Evolutionary conservation across 1,140 invertebrate genomes (phyloP).

Genomic region (Drosophila sucinea): DNA sequence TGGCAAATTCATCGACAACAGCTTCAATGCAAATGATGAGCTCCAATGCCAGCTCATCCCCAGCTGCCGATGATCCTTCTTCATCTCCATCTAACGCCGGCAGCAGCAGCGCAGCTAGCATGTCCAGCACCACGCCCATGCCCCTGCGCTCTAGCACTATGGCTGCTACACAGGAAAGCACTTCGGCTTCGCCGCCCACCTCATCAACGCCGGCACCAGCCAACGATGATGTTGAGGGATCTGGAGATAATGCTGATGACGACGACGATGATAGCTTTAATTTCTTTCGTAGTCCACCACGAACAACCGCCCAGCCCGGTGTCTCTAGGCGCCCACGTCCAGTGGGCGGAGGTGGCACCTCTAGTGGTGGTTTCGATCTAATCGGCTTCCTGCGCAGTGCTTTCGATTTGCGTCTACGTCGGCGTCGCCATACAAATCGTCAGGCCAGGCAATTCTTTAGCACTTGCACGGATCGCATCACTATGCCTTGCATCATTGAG

Average conservation of each 20-base stretch:
- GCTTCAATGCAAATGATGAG: conserved; percentile 33
- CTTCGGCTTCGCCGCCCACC: conserved; percentile 20
- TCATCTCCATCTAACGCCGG: not conserved
- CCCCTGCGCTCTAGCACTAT: conserved; percentile 49
- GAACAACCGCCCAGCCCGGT: conserved; percentile 42
- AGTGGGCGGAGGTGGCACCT: conserved; percentile 35
- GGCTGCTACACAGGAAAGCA: conserved; percentile 26
- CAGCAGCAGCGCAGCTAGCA: conserved; percentile 33
- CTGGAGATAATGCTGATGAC: conserved; percentile 66
- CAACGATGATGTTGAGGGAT: conserved; percentile 78
- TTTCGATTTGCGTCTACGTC: conserved; percentile 45
- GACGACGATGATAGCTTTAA: conserved; percentile 49
- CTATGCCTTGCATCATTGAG: conserved; percentile 92
- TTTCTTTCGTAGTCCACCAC: conserved; percentile 40
- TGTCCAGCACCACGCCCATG: conserved; percentile 42
- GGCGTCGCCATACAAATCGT: conserved; percentile 48
- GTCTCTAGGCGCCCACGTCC: conserved; percentile 67
- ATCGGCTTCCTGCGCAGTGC: conserved; percentile 52
- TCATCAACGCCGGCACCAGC: conserved; percentile 46
- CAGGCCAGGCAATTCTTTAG: conserved; percentile 76
- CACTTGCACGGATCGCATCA: conserved; percentile 88
- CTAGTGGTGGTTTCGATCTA: conserved; percentile 67
- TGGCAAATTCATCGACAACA: not conserved
- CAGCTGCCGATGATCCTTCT: conserved; percentile 32
- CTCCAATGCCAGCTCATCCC: conserved; percentile 35